Evolutionary conservation across 1,140 invertebrate genomes (phyloP), one percentile per base, ranked within the genome.

Genomic region (Cecropterus lyciades): DNA sequence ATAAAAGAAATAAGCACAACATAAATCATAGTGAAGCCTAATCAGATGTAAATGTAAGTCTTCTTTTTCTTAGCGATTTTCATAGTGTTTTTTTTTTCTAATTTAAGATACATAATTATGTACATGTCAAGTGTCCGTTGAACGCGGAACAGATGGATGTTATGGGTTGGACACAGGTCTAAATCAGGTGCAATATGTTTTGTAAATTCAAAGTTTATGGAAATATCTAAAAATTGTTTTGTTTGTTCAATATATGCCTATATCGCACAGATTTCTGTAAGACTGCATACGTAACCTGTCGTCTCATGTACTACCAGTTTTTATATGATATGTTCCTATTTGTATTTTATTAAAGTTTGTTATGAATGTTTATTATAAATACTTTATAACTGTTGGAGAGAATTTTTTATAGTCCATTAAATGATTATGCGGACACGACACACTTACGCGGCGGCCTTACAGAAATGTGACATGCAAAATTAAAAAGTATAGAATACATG

Each of bases 1-100:
- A 91, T 91, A 91, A 85, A 82, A 72, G 72, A 80, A 87, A 85
- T 82, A 87, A 85, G 85, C 86, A 89, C 86, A 89, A 89, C 75
- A 86, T 87, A 81, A 87, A 78, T 77, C 77, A 81, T 84, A 84
- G 76, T 79, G 73, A 83, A 82, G 85, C 88, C 87, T 91, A 87
- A 89, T 84, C 74, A 78, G 73, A 82, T 82, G 73, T 84, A 83
- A 82, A 78, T 72, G 60, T 79, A 76, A 82, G 73, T 69, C 73
- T 75, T 65, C 75, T 85, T 85, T 82, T 80, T 76, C 66, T 76
- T 79, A 75, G 72, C 71, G 45, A 48, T 81, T 80, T 79, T 72
- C 75, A 74, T 79, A 77, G 70, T 75, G 69, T n/a, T 81, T 85
- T 80, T 81, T 81, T 10, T 59, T 79, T 77, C 67, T 78, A 79